Conservation (phyloP, 2,113 vertebrate species). For the Tetrax tetrax region DNA sequence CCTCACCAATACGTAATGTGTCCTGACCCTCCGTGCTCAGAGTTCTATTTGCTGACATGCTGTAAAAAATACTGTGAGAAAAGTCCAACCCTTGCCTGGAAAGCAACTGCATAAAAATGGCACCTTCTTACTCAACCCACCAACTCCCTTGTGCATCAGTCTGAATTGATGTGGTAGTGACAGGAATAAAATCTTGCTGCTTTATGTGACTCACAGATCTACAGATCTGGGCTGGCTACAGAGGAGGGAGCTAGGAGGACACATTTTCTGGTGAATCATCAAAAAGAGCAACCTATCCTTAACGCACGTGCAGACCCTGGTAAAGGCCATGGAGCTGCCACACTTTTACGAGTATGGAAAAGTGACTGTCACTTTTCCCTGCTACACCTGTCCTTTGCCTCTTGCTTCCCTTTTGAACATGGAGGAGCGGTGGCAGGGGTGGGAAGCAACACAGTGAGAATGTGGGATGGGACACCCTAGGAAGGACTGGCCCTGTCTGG, state of each 20-base stretch:
- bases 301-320: background rate
- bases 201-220: background rate
- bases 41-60: background rate
- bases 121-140: background rate
- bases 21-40: background rate
- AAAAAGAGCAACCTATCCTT: background rate
- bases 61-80: background rate
- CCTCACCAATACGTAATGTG: background rate
- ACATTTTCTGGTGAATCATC: background rate
- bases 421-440: background rate
- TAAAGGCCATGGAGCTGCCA: background rate
- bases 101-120: background rate
- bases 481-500: background rate
- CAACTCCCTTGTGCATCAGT: background rate
- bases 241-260: background rate
- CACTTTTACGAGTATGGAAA: background rate
- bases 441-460: background rate
- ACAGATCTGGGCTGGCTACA: constrained; percentile 4
- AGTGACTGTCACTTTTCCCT: background rate
- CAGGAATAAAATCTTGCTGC: background rate
- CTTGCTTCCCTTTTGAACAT: background rate
- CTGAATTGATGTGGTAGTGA: background rate
- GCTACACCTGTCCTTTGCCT: background rate
- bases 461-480: background rate
- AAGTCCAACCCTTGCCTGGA: background rate